These are phyloP conservation scores for Parascotia fuliginaria DNA, from an alignment of 2,888 invertebrate species.

Conservation along the genomic window DNA sequence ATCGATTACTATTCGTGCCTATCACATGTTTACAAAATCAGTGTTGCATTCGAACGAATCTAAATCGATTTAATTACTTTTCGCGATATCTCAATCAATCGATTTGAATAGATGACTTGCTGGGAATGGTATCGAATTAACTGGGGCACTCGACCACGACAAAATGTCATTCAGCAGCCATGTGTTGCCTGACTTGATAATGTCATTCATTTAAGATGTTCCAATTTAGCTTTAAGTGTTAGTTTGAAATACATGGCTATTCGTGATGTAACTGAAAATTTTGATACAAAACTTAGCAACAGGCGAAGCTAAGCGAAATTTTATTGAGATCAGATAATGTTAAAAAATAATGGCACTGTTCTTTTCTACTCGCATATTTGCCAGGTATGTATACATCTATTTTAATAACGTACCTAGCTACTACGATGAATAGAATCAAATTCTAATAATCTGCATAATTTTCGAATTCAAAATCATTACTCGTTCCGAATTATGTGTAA, in stretches of 20 bases:
- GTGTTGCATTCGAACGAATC: slow-evolving; percentile 29
- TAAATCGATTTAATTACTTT: slow-evolving; percentile 55
- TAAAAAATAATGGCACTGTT: no score
- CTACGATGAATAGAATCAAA: no score
- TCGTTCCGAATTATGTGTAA: no score
- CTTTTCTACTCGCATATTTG: no score
- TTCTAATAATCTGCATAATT: no score
- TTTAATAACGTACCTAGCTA: no score
- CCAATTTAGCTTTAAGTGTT: background rate
- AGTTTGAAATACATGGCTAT: background rate
- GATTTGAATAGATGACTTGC: slow-evolving; percentile 49
- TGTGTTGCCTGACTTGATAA: slow-evolving; percentile 13
- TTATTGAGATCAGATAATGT: no score
- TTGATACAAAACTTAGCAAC: no score
- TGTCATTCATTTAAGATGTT: slow-evolving; percentile 5
- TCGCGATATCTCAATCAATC: slow-evolving; percentile 53
- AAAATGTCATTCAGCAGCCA: slow-evolving; percentile 48
- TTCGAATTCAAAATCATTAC: no score
- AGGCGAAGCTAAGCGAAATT: no score
- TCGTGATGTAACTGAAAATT: background rate
- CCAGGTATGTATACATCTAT: no score
- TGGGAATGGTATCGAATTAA: slow-evolving; percentile 56
- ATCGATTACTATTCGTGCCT: slow-evolving; percentile 24
- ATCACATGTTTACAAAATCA: slow-evolving; percentile 27
- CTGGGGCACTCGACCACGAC: slow-evolving; percentile 51